Conservation (phyloP, 2,797 vertebrate species). For the Sus cebifrons region DNA sequence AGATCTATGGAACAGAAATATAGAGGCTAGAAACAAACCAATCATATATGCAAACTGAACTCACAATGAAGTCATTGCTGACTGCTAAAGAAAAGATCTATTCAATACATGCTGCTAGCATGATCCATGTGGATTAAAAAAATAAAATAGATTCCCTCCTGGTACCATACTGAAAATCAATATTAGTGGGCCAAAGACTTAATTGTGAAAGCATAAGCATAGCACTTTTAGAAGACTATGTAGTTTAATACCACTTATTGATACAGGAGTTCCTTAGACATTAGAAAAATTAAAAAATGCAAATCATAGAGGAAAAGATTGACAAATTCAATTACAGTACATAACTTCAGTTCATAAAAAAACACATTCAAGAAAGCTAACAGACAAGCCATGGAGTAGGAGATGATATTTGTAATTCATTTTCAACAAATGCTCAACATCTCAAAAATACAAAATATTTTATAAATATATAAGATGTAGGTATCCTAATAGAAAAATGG, state of each 20-base stretch:
- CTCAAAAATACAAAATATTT: background rate
- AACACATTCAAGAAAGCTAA: background rate
- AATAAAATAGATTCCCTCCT: background rate
- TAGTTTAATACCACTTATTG: background rate
- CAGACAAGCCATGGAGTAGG: background rate
- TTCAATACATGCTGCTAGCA: background rate
- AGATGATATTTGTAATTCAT: conserved; percentile 16
- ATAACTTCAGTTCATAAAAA: conserved; percentile 16
- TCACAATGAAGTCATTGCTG: background rate
- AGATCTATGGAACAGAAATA: background rate
- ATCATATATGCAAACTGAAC: background rate
- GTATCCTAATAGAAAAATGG: conserved; percentile 4
- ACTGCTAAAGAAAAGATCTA: background rate
- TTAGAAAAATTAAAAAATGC: background rate
- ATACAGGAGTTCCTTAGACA: background rate
- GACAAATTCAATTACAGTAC: background rate
- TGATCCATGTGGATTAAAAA: background rate
- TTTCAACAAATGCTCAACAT: background rate
- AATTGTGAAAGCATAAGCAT: background rate
- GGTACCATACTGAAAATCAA: background rate
- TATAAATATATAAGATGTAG: background rate
- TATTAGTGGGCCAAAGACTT: background rate
- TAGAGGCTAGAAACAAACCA: background rate
- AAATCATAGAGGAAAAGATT: background rate
- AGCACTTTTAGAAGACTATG: background rate